These are phyloP conservation scores for Emydura subglobosa DNA, from an alignment of 2,113 vertebrate genomes.

Conservation along the genomic window DNA sequence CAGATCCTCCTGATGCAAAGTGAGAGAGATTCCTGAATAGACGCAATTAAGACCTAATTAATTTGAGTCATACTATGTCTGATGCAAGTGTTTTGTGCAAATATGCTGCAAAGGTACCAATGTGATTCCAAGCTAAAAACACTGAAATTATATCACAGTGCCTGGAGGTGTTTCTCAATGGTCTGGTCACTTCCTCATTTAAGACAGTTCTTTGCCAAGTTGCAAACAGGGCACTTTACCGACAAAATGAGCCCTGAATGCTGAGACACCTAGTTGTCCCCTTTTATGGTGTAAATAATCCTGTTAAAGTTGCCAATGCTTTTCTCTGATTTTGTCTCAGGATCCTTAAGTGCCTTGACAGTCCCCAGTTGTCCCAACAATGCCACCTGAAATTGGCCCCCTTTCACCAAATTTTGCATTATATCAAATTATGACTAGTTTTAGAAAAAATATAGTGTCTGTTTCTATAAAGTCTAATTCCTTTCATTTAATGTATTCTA, in stretches of 20 bases:
- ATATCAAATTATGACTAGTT: background rate
- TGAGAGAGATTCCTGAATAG: background rate
- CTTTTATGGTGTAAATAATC: background rate
- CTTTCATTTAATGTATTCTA: background rate
- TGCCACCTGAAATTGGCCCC: background rate
- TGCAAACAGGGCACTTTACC: background rate
- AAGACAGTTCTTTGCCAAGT: background rate
- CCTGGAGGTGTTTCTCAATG: background rate
- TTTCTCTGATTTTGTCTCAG: background rate
- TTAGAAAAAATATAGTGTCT: background rate
- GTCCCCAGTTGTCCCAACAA: background rate
- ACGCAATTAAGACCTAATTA: background rate
- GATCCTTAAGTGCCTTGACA: background rate
- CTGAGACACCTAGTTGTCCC: background rate
- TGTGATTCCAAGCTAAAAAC: background rate
- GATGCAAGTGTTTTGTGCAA: background rate
- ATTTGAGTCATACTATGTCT: background rate
- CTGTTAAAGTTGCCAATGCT: background rate
- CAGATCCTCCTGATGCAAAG: background rate
- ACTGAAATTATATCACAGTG: background rate
- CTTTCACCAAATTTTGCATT: fast-evolving
- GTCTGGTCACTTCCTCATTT: background rate
- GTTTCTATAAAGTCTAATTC: background rate
- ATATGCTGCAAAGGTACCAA: background rate
- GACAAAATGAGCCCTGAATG: background rate